A percentile compares a stretch with the other conserved stretches of the same genome.
Conservation (phyloP, 2,888 invertebrate species). For the Microchrysa polita region DNA sequence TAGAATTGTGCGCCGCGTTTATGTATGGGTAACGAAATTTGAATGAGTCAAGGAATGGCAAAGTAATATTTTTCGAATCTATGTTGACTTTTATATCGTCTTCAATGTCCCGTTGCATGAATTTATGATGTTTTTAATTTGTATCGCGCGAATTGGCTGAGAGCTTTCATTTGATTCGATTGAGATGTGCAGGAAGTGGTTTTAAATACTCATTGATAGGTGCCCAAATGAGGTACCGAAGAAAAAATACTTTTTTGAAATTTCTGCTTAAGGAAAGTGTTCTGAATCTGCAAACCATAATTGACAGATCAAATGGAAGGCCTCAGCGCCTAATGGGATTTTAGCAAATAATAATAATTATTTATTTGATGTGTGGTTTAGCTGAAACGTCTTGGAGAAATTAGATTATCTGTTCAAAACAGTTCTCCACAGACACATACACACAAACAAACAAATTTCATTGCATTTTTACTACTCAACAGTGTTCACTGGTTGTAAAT, state of each 20-base stretch:
- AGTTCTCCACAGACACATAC: not conserved
- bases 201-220: too few species aligned
- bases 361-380: not conserved
- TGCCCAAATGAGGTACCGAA: too few species aligned
- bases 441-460: not conserved
- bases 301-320: too few species aligned
- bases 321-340: too few species aligned
- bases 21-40: conserved; percentile 8
- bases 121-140: too few species aligned
- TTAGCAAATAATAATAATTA: not conserved
- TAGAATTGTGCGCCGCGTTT: not conserved
- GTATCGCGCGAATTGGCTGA: too few species aligned
- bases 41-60: not conserved
- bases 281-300: too few species aligned
- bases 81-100: not conserved
- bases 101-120: too few species aligned
- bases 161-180: too few species aligned
- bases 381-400: not conserved
- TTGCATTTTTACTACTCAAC: conserved; percentile 26
- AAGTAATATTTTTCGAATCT: not conserved
- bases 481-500: conserved; percentile 23
- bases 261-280: too few species aligned
- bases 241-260: too few species aligned
- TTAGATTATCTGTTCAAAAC: conserved; percentile 8
- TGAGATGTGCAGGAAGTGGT: too few species aligned